phyloP scores from a whole-genome alignment of 2,113 vertebrate species.

The Paraplagusia blochii region DNA sequence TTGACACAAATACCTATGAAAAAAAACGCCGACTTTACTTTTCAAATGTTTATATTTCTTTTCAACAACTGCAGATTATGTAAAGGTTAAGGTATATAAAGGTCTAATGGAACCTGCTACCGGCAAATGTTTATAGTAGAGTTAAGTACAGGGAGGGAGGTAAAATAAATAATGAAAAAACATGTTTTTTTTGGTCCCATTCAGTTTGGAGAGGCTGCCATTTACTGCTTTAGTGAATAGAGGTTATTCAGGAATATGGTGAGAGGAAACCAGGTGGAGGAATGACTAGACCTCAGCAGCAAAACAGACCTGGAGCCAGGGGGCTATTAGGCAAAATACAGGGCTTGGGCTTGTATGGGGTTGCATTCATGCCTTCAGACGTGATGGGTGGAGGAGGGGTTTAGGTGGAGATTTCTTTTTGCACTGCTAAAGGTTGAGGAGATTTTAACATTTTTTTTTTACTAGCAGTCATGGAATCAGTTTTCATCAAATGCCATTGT shows the following conservation, averaged over 20 bases:
- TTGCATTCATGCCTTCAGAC: constrained; percentile 41
- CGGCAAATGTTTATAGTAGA: neutral
- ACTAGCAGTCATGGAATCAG: constrained; percentile 6
- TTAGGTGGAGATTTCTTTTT: constrained; percentile 13
- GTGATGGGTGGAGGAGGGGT: neutral
- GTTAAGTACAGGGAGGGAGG: constrained; percentile 1
- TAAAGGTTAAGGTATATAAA: constrained; percentile 12
- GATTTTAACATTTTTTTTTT: constrained; percentile 14
- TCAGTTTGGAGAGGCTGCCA: constrained; percentile 31
- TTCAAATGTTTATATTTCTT: too few relatives aligned
- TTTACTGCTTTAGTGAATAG: constrained; percentile 44
- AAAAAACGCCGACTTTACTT: constrained; percentile 5
- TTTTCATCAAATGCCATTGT: constrained; percentile 46
- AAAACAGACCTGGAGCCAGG: constrained; percentile 41
- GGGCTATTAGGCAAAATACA: constrained; percentile 35
- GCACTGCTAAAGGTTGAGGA: constrained; percentile 17
- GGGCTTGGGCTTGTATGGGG: constrained; percentile 22
- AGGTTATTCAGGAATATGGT: constrained; percentile 36
- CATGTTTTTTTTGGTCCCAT: constrained; percentile 6
- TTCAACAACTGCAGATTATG: neutral
- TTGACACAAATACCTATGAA: constrained; percentile 21
- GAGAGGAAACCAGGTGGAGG: constrained; percentile 53
- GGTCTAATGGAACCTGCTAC: neutral
- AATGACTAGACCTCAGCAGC: constrained; percentile 32
- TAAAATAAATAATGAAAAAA: constrained; percentile 2